phyloP scores from a whole-genome alignment of 2,888 invertebrate genomes.

The Euphydryas editha region DNA sequence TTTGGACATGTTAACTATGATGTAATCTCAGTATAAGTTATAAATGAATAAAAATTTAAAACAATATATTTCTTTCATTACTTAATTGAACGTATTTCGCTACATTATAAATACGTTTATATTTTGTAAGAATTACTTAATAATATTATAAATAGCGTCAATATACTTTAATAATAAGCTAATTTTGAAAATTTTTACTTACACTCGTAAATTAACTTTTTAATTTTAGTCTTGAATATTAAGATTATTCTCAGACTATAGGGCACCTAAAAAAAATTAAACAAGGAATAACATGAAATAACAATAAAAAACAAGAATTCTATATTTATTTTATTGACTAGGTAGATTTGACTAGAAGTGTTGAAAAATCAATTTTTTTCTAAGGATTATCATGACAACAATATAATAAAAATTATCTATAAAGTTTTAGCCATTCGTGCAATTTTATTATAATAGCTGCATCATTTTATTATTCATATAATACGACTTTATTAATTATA shows the following conservation, averaged over 20 bases:
- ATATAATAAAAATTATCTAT: neutral
- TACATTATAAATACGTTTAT: neutral
- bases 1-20: neutral
- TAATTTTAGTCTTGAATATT: no score
- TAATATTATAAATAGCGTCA: no score
- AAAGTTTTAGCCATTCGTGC: neutral
- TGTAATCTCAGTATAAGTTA: conserved; percentile 20
- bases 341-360: conserved; percentile 23
- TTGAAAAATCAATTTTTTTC: neutral
- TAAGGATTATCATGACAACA: no score
- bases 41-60: conserved; percentile 18
- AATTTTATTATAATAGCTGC: neutral
- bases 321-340: conserved; percentile 18
- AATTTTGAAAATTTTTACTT: no score
- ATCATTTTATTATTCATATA: neutral
- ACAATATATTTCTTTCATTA: neutral
- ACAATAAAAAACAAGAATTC: neutral
- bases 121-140: no score
- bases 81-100: neutral
- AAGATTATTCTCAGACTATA: no score
- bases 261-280: no score
- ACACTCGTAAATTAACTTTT: no score
- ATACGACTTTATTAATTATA: neutral
- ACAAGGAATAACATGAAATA: no score
- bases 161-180: no score